Evolutionary conservation across 2,113 vertebrate genomes (phyloP).

Genomic region (Marcusenius ussheri): DNA sequence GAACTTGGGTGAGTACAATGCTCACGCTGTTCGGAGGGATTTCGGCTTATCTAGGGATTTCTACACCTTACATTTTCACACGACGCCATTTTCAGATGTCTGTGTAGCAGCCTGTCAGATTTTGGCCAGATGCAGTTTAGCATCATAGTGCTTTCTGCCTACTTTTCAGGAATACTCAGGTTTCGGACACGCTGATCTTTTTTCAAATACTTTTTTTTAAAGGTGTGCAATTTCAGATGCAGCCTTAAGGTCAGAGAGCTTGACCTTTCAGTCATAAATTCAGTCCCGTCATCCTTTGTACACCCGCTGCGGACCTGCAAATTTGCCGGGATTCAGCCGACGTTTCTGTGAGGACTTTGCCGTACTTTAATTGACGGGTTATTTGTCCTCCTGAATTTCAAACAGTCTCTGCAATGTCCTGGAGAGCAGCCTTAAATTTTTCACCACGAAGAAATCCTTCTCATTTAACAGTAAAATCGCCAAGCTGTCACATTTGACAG

Average conservation of each 20-base stretch:
- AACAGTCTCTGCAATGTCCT: not conserved
- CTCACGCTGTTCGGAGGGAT: not conserved
- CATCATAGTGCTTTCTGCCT: not conserved
- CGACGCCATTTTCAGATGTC: not conserved
- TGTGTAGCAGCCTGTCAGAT: not conserved
- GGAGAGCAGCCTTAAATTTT: not conserved
- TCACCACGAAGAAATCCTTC: not conserved
- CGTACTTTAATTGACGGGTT: not conserved
- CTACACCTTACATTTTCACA: not conserved
- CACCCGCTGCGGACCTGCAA: not conserved
- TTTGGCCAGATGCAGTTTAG: not conserved
- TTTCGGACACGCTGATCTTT: not conserved
- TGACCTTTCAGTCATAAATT: not conserved
- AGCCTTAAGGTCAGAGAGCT: not conserved
- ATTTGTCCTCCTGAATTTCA: not conserved
- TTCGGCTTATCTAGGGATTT: not conserved
- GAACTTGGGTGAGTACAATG: not conserved
- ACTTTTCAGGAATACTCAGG: not conserved
- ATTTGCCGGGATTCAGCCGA: not conserved
- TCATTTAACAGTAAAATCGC: not conserved
- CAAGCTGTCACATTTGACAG: not conserved
- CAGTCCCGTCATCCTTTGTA: not conserved
- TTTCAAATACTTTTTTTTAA: not conserved
- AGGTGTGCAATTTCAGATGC: not conserved
- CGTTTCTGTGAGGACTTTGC: not conserved